A percentile compares a stretch with the other conserved stretches of the same genome.
phyloP scores from a whole-genome alignment of 1,140 invertebrate species.

The Drosophila chauvacae region DNA sequence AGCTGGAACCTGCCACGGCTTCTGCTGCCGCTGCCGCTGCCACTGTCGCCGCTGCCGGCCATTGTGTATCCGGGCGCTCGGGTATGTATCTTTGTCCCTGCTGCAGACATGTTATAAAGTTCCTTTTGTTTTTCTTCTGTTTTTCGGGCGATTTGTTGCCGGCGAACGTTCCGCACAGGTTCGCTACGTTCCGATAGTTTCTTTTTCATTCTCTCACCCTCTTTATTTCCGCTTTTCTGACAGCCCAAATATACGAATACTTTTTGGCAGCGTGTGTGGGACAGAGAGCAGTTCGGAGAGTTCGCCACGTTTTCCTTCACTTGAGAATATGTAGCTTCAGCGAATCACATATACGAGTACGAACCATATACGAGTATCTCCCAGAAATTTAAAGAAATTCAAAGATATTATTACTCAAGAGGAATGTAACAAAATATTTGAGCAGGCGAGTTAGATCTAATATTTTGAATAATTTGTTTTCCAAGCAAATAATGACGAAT shows the following conservation, averaged over 20 bases:
- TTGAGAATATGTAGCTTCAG: neutral
- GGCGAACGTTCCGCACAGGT: constrained; percentile 53
- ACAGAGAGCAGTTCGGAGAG: constrained; percentile 1
- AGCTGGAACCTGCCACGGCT: constrained; percentile 47
- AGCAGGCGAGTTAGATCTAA: too few species aligned
- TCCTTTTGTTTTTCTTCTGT: constrained; percentile 72
- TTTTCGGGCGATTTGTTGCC: constrained; percentile 75
- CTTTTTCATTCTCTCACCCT: constrained; percentile 34
- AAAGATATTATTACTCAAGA: too few species aligned
- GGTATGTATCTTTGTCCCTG: constrained; percentile 62
- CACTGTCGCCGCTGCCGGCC: constrained; percentile 29
- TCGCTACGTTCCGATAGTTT: constrained; percentile 66
- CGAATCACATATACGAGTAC: too few species aligned
- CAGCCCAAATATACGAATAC: constrained; percentile 61
- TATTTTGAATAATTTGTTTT: too few species aligned
- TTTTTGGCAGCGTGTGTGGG: constrained; percentile 45
- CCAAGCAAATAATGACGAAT: too few species aligned
- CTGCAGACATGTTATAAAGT: constrained; percentile 72
- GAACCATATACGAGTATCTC: too few species aligned
- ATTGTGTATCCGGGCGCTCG: constrained; percentile 32
- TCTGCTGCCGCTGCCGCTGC: constrained; percentile 36
- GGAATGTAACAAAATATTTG: too few species aligned
- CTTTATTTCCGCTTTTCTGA: constrained; percentile 57
- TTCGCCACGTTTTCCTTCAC: neutral
- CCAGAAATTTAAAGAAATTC: neutral